Evolutionary conservation across 1,140 invertebrate species (phyloP), one percentile per base, ranked within the genome.

Genomic region (Cataglyphis hispanica): DNA sequence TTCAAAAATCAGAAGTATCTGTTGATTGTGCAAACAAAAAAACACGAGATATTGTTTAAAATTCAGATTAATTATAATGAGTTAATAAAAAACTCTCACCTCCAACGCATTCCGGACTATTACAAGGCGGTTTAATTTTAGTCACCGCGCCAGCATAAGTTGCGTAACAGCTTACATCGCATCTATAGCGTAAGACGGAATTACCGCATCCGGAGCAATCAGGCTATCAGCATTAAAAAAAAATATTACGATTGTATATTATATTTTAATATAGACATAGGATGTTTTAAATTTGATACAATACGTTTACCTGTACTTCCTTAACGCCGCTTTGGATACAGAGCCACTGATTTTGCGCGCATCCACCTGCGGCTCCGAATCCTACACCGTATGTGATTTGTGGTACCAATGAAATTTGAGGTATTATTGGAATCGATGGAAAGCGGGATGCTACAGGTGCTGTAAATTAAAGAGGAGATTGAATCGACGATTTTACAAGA

Each of bases 381-480:
- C 91, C 91, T 31, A 92, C 60, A 7, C 92, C 92, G 56, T 92
- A 90, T 13, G 91, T 92, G 6, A 93, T 87, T 75, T 93, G 92
- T n/a, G 93, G 92, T 25, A 91, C 87, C 2, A 91, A 43, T 67
- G 81, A 83, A 13, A 83, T 37, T 43, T 83, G 78, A 60, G 78
- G 78, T 43, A 83, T 27, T 43, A 83, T 56, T 10, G 67, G 78
- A 6, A 83, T 13, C 37, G 67, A 83, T 11, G 67, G n/a, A 13
- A 72, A 19, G 10, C 60, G 25, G 3, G 43, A 16, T 10, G 22
- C 50, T 58, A 50, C 27, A 43, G 43, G 16, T 10, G 22, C 50
- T 58, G 64, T 43, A 43, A 63, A 66, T 56, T 16, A 22, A 46
- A 69, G 56, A 72, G 11, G 10, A 50, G 13, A 7, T 27, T 77